Percentiles rank a stretch among this genome's conserved stretches.
Evolutionary conservation across 2,797 vertebrate genomes (phyloP).

Genomic region (Poeciliopsis infans): DNA sequence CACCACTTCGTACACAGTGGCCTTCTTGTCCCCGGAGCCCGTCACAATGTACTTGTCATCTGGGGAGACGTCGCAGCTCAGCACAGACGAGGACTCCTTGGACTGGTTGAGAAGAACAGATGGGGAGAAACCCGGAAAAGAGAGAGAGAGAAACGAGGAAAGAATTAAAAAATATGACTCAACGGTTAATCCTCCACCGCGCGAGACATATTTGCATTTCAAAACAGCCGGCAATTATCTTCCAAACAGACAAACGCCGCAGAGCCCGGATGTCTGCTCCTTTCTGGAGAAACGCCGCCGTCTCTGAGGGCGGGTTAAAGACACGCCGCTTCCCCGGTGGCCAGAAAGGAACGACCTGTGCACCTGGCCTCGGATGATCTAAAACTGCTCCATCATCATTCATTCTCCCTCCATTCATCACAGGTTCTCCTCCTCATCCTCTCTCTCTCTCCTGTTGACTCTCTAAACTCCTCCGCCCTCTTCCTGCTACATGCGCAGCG

Average conservation of each 20-base stretch:
- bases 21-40: conserved; percentile 91
- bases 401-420: conserved; percentile 50
- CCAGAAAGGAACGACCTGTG: conserved; percentile 37
- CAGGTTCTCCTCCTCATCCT: conserved; percentile 22
- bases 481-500: conserved; percentile 37
- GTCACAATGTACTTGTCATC: conserved; percentile 91
- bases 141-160: conserved; percentile 47
- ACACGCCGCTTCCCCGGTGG: conserved; percentile 9
- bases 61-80: conserved; percentile 87
- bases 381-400: conserved; percentile 62
- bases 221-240: conserved; percentile 68
- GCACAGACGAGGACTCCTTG: conserved; percentile 83
- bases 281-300: conserved; percentile 44
- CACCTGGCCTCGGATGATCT: conserved; percentile 59
- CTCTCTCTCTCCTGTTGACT: conserved; percentile 24
- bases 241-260: conserved; percentile 50
- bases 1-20: conserved; percentile 89
- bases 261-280: conserved; percentile 48
- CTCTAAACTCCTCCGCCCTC: conserved; percentile 5
- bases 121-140: conserved; percentile 42
- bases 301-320: conserved; percentile 59
- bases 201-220: conserved; percentile 72
- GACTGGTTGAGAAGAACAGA: conserved; percentile 66
- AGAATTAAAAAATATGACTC: conserved; percentile 48
- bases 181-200: conserved; percentile 60